phyloP scores from a whole-genome alignment of 92 coral and sea anemone species.

The Porites lobata region DNA sequence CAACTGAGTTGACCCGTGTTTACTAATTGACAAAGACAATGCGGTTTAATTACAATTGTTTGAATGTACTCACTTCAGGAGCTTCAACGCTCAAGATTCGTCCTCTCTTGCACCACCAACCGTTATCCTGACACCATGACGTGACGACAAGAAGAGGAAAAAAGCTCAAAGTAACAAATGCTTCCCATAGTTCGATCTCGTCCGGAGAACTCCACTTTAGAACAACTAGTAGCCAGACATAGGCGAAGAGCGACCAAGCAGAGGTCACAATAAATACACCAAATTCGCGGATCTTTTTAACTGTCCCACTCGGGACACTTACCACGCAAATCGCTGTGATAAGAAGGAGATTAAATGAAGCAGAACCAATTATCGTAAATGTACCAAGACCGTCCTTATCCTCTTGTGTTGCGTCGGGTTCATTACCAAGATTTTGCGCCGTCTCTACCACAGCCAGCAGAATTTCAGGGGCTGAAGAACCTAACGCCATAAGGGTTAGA shows the following conservation, averaged over 20 bases:
- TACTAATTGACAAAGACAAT: conserved; percentile 12
- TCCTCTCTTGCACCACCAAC: conserved; percentile 84
- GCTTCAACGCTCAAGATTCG: conserved; percentile 81
- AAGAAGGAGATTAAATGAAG: conserved; percentile 86
- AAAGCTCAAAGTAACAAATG: conserved; percentile 79
- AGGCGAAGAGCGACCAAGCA: conserved; percentile 91
- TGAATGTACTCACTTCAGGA: conserved; percentile 75
- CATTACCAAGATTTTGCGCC: conserved; percentile 66
- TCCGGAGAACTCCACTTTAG: conserved; percentile 84
- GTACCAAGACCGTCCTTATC: conserved; percentile 90
- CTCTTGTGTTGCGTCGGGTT: conserved; percentile 22
- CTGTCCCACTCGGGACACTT: conserved; percentile 82
- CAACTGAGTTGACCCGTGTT: conserved; percentile 9
- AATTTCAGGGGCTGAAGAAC: conserved; percentile 93
- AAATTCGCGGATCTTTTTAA: conserved; percentile 82
- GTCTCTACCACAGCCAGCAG: conserved; percentile 88
- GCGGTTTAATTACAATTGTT: not conserved
- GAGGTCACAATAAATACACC: conserved; percentile 88
- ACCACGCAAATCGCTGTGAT: conserved; percentile 89
- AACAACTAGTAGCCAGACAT: conserved; percentile 84
- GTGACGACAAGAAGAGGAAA: conserved; percentile 85
- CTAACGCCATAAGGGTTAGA: conserved; percentile 88
- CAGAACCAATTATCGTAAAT: conserved; percentile 90
- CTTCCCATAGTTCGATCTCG: conserved; percentile 90
- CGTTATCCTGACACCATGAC: conserved; percentile 92